A percentile compares a stretch with the other conserved stretches of the same genome.
phyloP scores from a whole-genome alignment of 2,888 invertebrate genomes.

The Andrena praecox region DNA sequence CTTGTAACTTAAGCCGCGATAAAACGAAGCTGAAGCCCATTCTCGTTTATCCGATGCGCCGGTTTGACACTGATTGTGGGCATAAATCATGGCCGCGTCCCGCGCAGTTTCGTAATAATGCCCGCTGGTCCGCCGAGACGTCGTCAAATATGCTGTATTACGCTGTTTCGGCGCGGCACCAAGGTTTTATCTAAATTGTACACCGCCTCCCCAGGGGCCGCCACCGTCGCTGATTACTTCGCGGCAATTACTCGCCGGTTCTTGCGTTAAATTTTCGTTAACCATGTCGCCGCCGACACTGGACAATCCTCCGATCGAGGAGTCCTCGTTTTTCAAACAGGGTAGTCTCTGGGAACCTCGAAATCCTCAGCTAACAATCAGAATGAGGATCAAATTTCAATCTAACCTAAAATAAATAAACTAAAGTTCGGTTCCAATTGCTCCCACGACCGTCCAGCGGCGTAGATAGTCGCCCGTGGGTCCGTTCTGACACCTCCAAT shows the following conservation, averaged over 20 bases:
- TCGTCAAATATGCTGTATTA: constrained; percentile 57
- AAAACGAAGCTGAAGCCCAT: constrained; percentile 79
- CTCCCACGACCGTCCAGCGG: background rate
- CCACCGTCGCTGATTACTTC: constrained; percentile 23
- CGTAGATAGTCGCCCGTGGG: no score
- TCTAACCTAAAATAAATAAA: no score
- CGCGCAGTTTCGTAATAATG: constrained; percentile 78
- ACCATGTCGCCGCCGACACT: background rate
- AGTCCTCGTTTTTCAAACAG: no score
- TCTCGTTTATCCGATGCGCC: constrained; percentile 72
- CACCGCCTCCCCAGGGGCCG: constrained; percentile 17
- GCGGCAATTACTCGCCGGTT: constrained; percentile 10
- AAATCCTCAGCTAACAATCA: no score
- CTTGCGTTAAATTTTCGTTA: constrained; percentile 5
- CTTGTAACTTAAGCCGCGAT: constrained; percentile 76
- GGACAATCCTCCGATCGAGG: background rate
- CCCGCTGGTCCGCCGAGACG: constrained; percentile 67
- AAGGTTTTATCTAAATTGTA: constrained; percentile 57
- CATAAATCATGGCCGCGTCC: constrained; percentile 77
- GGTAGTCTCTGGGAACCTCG: no score
- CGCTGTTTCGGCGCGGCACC: constrained; percentile 32
- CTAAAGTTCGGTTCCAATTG: background rate
- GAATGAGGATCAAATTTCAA: no score
- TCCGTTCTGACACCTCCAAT: background rate
- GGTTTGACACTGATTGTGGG: constrained; percentile 75